Base-by-base conservation (phyloP, 2,888 invertebrate genomes). In the Hydroisotoma schaefferi region DNA sequence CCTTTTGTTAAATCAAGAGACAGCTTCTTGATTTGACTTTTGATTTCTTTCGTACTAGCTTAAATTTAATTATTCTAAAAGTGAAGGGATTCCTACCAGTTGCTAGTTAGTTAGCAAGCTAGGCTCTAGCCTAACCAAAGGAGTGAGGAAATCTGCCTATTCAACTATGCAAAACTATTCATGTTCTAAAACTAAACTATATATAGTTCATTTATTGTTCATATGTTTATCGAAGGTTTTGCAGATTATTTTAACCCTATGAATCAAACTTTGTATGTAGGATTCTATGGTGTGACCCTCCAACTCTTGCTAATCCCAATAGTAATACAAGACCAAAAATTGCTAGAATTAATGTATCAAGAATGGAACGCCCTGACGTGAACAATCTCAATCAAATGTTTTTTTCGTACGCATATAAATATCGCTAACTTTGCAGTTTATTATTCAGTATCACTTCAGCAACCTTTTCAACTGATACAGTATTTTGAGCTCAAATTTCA, bases 31-130 rank as follows among this genome's bases (percentile, higher is more conserved):
- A n/a, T n/a, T n/a, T n/a, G n/a, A n/a, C n/a, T n/a, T n/a, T n/a
- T n/a, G n/a, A n/a, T n/a, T n/a, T n/a, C n/a, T n/a, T n/a, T n/a
- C n/a, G n/a, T n/a, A n/a, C n/a, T n/a, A n/a, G n/a, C n/a, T n/a
- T n/a, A n/a, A n/a, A n/a, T n/a, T 15, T 15, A 33, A 33, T 33
- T 8, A 15, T 10, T 33, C 33, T 33, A 47, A 49, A 49, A 49
- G 49, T 49, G 49, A 49, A 49, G 28, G 49, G 33, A 33, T 10
- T 33, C 33, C n/a, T n/a, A n/a, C n/a, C n/a, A n/a, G n/a, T n/a
- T n/a, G n/a, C n/a, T n/a, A n/a, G n/a, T n/a, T n/a, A n/a, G n/a
- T n/a, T n/a, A n/a, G n/a, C n/a, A n/a, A n/a, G n/a, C n/a, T n/a
- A n/a, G n/a, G n/a, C n/a, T n/a, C n/a, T n/a, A n/a, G n/a, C n/a